Percentiles rank a stretch among this genome's conserved stretches.
These are phyloP conservation scores for Lissocephala sabroskyi DNA, from an alignment of 2,888 invertebrate species.

Conservation along the genomic window DNA sequence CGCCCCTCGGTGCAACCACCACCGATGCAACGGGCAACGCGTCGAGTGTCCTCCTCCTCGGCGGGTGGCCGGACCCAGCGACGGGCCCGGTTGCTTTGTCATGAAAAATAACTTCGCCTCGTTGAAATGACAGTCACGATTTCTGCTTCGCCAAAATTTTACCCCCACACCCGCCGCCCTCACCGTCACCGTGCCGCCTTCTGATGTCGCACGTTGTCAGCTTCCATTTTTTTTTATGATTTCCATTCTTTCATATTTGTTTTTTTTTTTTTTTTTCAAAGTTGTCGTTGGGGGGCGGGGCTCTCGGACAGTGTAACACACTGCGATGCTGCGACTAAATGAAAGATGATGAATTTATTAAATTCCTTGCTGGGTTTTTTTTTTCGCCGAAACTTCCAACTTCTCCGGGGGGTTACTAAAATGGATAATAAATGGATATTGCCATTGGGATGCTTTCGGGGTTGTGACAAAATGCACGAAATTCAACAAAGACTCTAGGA, in stretches of 20 bases:
- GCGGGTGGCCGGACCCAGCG: no score
- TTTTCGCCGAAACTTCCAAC: no score
- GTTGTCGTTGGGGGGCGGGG: not conserved
- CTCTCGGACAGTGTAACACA: conserved; percentile 29
- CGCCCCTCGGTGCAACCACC: conserved; percentile 13
- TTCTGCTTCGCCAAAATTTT: conserved; percentile 51
- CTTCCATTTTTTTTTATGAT: not conserved
- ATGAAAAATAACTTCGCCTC: conserved; percentile 62
- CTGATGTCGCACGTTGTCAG: not conserved
- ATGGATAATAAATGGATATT: no score
- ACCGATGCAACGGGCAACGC: conserved; percentile 19
- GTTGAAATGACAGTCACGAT: conserved; percentile 62
- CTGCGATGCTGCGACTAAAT: conserved; percentile 48
- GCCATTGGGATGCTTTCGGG: no score
- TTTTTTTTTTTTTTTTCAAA: no score
- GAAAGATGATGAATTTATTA: conserved; percentile 61
- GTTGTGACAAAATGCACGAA: no score
- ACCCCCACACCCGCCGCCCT: not conserved
- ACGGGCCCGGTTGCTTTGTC: conserved; percentile 57
- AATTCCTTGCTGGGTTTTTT: conserved; percentile 30
- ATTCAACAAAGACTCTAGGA: no score
- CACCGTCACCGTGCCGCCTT: not conserved
- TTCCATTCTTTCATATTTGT: not conserved
- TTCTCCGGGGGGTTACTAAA: no score
- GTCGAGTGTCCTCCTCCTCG: conserved; percentile 31